These are phyloP conservation scores for Sarcophaga rosellei DNA, from an alignment of 2,888 invertebrate genomes.

Conservation along the genomic window DNA sequence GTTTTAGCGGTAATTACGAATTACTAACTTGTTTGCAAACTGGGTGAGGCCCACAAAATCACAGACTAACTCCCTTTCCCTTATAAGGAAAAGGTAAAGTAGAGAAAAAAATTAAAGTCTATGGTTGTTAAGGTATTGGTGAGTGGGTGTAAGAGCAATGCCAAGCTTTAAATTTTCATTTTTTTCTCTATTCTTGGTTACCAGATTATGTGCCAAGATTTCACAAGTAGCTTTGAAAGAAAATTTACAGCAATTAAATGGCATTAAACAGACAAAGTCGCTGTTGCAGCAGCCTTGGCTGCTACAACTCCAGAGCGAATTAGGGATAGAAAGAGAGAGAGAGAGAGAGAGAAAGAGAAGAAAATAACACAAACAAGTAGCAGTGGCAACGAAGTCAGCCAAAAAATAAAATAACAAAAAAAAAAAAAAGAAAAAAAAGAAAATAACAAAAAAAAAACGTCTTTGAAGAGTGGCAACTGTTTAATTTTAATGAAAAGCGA, in stretches of 20 bases:
- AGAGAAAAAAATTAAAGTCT: background rate
- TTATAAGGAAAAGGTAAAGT: background rate
- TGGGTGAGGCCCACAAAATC: slow-evolving; percentile 13
- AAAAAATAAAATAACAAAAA: background rate
- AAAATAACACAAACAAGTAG: slow-evolving; percentile 25
- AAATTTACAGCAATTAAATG: slow-evolving; percentile 67
- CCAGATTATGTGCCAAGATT: slow-evolving; percentile 67
- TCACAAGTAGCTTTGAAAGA: slow-evolving; percentile 55
- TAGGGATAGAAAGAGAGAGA: too few species aligned
- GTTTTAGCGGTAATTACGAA: slow-evolving; percentile 78
- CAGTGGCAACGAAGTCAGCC: slow-evolving; percentile 25
- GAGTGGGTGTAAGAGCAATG: slow-evolving; percentile 3
- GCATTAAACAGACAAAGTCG: slow-evolving; percentile 54
- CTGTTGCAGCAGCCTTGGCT: slow-evolving; percentile 17
- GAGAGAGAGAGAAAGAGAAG: too few species aligned
- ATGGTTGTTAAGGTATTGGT: slow-evolving; percentile 21
- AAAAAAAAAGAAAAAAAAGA: background rate
- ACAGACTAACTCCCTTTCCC: background rate
- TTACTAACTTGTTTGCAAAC: slow-evolving; percentile 68
- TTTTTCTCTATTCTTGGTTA: slow-evolving; percentile 54
- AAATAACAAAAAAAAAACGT: background rate
- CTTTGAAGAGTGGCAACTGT: slow-evolving; percentile 48
- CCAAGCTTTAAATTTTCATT: slow-evolving; percentile 33
- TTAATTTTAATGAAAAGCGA: slow-evolving; percentile 63
- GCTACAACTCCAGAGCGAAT: background rate